phyloP scores from a whole-genome alignment of 1,140 invertebrate species.

The Lanistes nyassanus region DNA sequence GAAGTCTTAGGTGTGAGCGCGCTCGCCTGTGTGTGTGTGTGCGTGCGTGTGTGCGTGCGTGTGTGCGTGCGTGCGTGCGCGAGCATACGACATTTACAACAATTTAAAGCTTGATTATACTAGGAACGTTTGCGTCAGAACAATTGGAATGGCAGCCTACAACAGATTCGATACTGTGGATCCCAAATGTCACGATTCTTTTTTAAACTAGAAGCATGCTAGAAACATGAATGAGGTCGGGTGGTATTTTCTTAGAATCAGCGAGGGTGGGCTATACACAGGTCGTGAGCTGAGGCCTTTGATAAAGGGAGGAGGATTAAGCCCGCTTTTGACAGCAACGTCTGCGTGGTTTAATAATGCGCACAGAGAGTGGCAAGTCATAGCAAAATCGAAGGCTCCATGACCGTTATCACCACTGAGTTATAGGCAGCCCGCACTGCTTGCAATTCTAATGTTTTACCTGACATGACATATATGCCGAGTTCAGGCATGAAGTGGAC shows the following conservation, averaged over 20 bases:
- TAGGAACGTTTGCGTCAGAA: not conserved
- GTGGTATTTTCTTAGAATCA: not conserved
- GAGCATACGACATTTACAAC: not conserved
- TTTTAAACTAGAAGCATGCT: not conserved
- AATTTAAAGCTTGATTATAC: not conserved
- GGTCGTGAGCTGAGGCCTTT: no score
- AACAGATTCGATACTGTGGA: not conserved
- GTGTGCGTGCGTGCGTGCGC: not conserved
- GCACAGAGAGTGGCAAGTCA: no score
- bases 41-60: constrained; percentile 3
- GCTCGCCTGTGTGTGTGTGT: constrained; percentile 1
- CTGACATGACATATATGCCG: no score
- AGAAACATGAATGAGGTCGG: not conserved
- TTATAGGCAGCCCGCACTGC: no score
- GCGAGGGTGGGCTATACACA: not conserved
- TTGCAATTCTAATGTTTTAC: no score
- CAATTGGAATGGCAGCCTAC: no score
- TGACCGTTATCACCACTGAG: no score
- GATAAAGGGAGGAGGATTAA: no score
- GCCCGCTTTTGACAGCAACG: no score
- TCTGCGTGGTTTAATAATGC: no score
- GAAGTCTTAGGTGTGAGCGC: not conserved
- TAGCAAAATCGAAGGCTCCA: no score
- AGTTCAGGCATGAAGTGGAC: no score
- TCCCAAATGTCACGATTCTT: not conserved